phyloP scores from a whole-genome alignment of 1,140 invertebrate genomes.

The Nasonia giraulti region DNA sequence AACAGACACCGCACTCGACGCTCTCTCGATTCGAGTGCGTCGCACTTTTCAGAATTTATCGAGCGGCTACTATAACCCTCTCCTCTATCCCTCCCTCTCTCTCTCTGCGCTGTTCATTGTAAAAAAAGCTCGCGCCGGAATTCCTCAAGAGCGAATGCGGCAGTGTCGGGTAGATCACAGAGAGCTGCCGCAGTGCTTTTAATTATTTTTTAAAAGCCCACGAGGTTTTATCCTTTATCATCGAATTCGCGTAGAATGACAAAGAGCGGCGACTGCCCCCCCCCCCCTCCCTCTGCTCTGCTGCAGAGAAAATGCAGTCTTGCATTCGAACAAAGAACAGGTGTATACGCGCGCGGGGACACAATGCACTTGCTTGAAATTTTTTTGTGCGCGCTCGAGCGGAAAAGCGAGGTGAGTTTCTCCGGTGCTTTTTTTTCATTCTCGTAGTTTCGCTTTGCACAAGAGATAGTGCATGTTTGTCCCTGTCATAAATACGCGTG shows the following conservation, averaged over 20 bases:
- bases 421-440: neutral
- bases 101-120: neutral
- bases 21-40: neutral
- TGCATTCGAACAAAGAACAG: neutral
- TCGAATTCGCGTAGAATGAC: neutral
- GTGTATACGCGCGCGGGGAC: neutral
- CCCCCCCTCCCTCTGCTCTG: too few relatives aligned
- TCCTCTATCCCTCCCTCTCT: neutral
- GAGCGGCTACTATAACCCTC: neutral
- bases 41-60: slow-evolving; percentile 8
- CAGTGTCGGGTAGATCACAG: slow-evolving; percentile 27
- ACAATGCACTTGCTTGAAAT: neutral
- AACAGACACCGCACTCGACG: neutral
- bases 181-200: slow-evolving; percentile 10
- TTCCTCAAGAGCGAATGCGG: neutral
- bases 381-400: neutral
- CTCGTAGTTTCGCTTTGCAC: neutral
- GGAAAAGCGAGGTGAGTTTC: slow-evolving; percentile 9
- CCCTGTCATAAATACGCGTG: slow-evolving; percentile 14
- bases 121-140: neutral
- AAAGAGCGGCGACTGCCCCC: neutral
- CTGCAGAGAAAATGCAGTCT: neutral
- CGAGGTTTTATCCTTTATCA: slow-evolving; percentile 10
- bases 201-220: slow-evolving; percentile 37
- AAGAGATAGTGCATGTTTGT: neutral